Evolutionary conservation across 2,113 vertebrate genomes (phyloP).

Genomic region (Monopterus albus): DNA sequence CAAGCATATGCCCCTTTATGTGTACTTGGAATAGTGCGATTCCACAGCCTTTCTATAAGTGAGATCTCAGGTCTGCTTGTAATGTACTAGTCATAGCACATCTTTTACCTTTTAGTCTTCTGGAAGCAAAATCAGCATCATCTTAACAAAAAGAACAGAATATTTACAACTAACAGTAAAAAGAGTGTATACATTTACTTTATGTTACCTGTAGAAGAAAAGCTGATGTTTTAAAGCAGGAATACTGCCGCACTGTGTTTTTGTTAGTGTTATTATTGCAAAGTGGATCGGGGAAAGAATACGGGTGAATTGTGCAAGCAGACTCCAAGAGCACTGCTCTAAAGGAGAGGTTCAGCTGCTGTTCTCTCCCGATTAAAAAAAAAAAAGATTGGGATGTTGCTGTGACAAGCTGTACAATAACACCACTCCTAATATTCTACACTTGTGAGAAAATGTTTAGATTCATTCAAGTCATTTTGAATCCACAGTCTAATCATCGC

Average conservation of each 20-base stretch:
- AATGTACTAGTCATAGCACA: conserved; percentile 29
- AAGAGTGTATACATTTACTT: conserved; percentile 58
- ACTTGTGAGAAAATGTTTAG: conserved; percentile 34
- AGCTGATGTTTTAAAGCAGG: conserved; percentile 61
- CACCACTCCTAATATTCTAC: conserved; percentile 23
- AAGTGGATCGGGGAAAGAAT: conserved; percentile 54
- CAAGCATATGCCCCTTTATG: conserved; percentile 11
- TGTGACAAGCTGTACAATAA: conserved; percentile 49
- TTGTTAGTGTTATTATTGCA: conserved; percentile 71
- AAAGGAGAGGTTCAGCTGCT: conserved; percentile 44
- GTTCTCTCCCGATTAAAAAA: conserved; percentile 7
- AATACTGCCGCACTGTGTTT: conserved; percentile 51
- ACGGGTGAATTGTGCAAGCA: conserved; percentile 27
- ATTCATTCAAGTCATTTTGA: conserved; percentile 21
- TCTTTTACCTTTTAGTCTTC: conserved; percentile 25
- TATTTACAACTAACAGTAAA: conserved; percentile 73
- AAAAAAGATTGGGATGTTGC: conserved; percentile 3
- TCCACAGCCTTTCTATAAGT: conserved; percentile 29
- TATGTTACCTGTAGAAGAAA: conserved; percentile 54
- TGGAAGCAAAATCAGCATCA: conserved; percentile 17
- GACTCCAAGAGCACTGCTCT: conserved; percentile 77
- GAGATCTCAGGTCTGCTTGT: conserved; percentile 8
- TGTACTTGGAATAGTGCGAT: conserved; percentile 6
- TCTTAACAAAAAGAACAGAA: conserved; percentile 44
- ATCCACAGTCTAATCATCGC: neutral